These are phyloP conservation scores for Balaeniceps rex DNA, from an alignment of 2,113 vertebrate genomes.

Conservation along the genomic window DNA sequence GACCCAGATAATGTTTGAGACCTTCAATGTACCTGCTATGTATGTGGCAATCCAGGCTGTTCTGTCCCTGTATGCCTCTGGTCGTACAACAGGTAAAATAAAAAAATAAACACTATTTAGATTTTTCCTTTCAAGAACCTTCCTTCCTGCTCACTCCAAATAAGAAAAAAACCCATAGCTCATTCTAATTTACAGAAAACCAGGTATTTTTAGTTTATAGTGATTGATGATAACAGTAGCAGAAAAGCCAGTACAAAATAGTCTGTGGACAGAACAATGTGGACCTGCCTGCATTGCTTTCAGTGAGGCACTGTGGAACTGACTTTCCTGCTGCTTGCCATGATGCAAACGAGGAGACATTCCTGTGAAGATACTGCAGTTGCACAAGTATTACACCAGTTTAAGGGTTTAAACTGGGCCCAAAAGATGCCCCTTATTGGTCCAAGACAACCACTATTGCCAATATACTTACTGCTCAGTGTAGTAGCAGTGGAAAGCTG, in stretches of 20 bases:
- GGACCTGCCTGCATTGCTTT: not conserved
- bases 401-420: not conserved
- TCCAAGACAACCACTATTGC: not conserved
- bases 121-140: not conserved
- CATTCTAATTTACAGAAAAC: not conserved
- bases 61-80: conserved; percentile 96
- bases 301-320: not conserved
- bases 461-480: not conserved
- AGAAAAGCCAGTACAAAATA: not conserved
- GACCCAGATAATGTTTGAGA: conserved; percentile 99
- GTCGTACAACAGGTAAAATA: conserved; percentile 96
- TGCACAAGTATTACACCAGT: not conserved
- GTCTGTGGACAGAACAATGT: not conserved
- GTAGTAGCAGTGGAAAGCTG: not conserved
- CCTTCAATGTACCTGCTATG: conserved; percentile 99
- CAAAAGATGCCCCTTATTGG: not conserved
- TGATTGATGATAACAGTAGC: not conserved
- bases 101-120: not conserved
- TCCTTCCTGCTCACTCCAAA: not conserved
- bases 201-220: not conserved
- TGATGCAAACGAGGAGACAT: not conserved
- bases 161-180: not conserved
- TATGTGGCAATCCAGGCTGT: conserved; percentile 99
- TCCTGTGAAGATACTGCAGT: not conserved
- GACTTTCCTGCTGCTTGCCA: not conserved